Evolutionary conservation across 1,140 invertebrate genomes (phyloP).

Genomic region (Trachymyrmex septentrionalis): DNA sequence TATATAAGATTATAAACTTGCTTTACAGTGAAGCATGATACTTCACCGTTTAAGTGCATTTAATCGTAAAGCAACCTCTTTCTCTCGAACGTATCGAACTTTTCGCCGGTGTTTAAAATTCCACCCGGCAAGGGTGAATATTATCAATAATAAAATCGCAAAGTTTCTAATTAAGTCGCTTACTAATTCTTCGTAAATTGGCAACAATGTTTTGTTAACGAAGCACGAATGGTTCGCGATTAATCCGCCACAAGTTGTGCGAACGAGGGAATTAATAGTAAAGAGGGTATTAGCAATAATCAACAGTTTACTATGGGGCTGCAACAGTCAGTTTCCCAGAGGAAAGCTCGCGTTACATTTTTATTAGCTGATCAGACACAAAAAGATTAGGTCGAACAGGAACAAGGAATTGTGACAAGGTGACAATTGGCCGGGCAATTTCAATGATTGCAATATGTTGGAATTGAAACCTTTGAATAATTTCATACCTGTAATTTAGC

Average conservation of each 20-base stretch:
- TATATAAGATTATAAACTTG: conserved; percentile 24
- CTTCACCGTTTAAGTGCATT: neutral
- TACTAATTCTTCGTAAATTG: conserved; percentile 34
- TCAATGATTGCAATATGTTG: neutral
- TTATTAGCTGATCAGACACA: neutral
- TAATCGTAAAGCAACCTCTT: neutral
- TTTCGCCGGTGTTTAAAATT: conserved; percentile 27
- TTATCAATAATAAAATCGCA: conserved; percentile 28
- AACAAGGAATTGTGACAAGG: neutral
- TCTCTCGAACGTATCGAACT: conserved; percentile 6
- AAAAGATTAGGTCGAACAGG: neutral
- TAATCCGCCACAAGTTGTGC: conserved; percentile 27
- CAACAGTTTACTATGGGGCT: neutral
- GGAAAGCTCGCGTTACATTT: conserved; percentile 6
- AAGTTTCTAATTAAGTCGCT: conserved; percentile 35
- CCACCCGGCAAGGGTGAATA: neutral
- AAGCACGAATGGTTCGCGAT: conserved; percentile 16
- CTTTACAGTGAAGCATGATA: conserved; percentile 9
- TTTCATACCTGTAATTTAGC: neutral
- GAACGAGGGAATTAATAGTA: conserved; percentile 27
- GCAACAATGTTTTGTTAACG: conserved; percentile 24
- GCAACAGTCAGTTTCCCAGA: neutral
- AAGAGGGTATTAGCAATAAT: neutral
- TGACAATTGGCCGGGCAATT: neutral
- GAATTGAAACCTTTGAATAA: neutral